Conservation (phyloP, 2,888 invertebrate genomes). For the Dinocampus coccinellae region DNA sequence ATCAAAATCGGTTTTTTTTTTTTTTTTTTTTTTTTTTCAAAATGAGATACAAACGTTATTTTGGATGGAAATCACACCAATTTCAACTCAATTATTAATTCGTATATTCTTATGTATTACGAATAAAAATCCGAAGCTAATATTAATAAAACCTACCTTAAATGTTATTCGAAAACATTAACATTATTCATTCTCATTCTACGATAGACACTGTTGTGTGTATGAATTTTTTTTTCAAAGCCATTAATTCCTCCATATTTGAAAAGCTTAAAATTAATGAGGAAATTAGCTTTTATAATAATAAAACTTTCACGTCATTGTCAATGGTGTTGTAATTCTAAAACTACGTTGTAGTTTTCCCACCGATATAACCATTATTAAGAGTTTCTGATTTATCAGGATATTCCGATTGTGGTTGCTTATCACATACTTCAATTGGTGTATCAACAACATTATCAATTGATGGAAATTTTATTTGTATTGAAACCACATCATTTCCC, state of each 20-base stretch:
- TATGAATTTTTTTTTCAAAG: constrained; percentile 18
- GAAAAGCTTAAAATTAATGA: constrained; percentile 14
- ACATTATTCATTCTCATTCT: constrained; percentile 14
- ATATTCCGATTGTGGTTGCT: constrained; percentile 49
- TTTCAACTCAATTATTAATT: constrained; percentile 12
- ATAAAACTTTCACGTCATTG: constrained; percentile 22
- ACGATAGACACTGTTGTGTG: constrained; percentile 11
- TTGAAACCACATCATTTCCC: constrained; percentile 47
- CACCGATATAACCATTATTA: constrained; percentile 65
- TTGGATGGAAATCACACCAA: constrained; percentile 19
- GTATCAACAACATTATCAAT: constrained; percentile 53
- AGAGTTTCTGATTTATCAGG: constrained; percentile 57
- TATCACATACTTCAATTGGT: constrained; percentile 47
- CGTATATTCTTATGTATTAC: constrained; percentile 8
- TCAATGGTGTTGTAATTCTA: neutral
- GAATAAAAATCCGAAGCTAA: constrained; percentile 19
- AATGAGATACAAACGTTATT: neutral
- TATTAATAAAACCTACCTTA: constrained; percentile 13
- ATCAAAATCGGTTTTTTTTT: neutral
- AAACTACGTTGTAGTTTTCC: constrained; percentile 31
- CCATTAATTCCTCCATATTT: neutral
- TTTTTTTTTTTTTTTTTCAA: no score
- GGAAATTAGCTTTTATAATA: constrained; percentile 11
- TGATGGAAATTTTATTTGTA: constrained; percentile 56
- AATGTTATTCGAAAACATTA: constrained; percentile 19